These are phyloP conservation scores for Jaculus jaculus DNA, from an alignment of 2,113 vertebrate species.

Conservation along the genomic window DNA sequence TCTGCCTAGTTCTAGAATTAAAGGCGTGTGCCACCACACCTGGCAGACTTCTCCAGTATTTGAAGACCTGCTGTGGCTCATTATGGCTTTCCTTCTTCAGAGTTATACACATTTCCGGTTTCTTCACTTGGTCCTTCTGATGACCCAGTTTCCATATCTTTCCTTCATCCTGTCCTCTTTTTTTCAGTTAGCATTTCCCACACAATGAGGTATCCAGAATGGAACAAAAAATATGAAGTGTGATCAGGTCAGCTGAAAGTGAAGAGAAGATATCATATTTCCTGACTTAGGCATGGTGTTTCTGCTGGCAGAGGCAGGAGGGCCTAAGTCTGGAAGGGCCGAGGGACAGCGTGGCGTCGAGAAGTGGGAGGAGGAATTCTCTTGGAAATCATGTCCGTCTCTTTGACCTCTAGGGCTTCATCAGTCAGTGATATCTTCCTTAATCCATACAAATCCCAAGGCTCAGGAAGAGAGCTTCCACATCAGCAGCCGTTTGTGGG, in stretches of 20 bases:
- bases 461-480: background rate
- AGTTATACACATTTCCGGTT: background rate
- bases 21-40: too few relatives aligned
- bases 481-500: background rate
- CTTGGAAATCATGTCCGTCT: conserved; percentile 12
- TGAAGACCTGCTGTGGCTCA: too few relatives aligned
- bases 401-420: conserved; percentile 39
- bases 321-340: background rate
- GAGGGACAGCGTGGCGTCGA: background rate
- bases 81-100: background rate
- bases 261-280: background rate
- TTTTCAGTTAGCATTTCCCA: background rate
- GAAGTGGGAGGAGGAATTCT: background rate
- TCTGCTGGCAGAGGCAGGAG: background rate
- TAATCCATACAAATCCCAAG: conserved; percentile 52
- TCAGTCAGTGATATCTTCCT: conserved; percentile 15
- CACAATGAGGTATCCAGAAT: background rate
- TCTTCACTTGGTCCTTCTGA: background rate
- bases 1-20: too few relatives aligned
- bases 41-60: too few relatives aligned
- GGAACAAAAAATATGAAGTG: background rate
- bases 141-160: background rate
- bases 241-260: background rate
- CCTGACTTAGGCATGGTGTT: background rate
- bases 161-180: background rate